Conservation (phyloP, 2,888 invertebrate genomes). For the Andrena camellia region DNA sequence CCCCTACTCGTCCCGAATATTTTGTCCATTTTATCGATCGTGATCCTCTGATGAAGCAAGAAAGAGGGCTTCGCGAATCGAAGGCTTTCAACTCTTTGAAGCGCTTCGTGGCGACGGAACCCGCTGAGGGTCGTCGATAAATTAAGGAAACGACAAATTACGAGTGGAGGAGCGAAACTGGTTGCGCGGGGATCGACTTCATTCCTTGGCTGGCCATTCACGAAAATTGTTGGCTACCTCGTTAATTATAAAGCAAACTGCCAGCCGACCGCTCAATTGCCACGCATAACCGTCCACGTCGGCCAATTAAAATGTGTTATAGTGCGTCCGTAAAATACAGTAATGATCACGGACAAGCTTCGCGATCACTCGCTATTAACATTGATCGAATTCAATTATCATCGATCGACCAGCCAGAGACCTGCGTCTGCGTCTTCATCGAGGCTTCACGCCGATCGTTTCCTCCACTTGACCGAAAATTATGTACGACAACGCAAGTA, state of each 20-base stretch:
- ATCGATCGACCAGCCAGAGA: constrained; percentile 48
- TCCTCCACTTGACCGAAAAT: neutral
- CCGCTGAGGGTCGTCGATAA: neutral
- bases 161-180: constrained; percentile 26
- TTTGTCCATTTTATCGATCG: neutral
- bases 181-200: constrained; percentile 6
- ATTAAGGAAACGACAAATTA: constrained; percentile 36
- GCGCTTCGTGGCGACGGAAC: neutral
- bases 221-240: constrained; percentile 32
- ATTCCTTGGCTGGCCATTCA: neutral
- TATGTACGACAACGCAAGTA: neutral
- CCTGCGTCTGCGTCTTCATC: constrained; percentile 36
- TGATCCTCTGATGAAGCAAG: neutral
- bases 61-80: neutral
- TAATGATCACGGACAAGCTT: constrained; percentile 47
- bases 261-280: constrained; percentile 21
- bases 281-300: constrained; percentile 19
- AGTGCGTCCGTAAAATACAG: constrained; percentile 41
- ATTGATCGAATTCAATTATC: constrained; percentile 61
- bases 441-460: neutral
- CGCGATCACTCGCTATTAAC: constrained; percentile 59
- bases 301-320: constrained; percentile 55
- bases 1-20: neutral
- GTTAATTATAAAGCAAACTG: constrained; percentile 39
- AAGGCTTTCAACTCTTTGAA: neutral